These are phyloP conservation scores for Meliscaeva auricollis DNA, from an alignment of 2,888 invertebrate species.

Conservation along the genomic window DNA sequence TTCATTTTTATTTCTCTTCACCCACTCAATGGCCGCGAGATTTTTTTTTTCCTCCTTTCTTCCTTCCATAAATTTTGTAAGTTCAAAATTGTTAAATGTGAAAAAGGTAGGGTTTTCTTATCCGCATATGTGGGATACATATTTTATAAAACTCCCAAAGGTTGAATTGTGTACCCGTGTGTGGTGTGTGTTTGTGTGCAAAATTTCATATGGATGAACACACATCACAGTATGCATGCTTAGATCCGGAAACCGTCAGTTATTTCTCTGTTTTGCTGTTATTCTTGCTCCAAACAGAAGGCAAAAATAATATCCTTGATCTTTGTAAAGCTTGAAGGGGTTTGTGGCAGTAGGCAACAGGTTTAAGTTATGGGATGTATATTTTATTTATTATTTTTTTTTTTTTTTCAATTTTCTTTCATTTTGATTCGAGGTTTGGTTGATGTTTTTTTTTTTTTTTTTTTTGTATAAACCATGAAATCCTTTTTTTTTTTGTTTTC, in stretches of 20 bases:
- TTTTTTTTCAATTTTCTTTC: neutral
- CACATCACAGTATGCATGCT: conserved; percentile 55
- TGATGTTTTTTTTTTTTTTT: too few relatives aligned
- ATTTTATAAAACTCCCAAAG: conserved; percentile 48
- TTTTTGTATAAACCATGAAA: neutral
- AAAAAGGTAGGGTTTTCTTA: conserved; percentile 42
- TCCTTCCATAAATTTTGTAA: conserved; percentile 25
- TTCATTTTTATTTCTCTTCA: neutral
- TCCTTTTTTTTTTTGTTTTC: neutral
- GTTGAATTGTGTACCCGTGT: neutral
- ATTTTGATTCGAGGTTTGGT: conserved; percentile 19
- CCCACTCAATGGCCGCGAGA: conserved; percentile 19
- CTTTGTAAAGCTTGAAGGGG: conserved; percentile 21
- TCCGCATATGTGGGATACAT: neutral
- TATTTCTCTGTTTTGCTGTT: conserved; percentile 44
- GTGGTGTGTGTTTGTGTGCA: conserved; percentile 14
- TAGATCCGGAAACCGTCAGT: conserved; percentile 59
- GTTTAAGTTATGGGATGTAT: conserved; percentile 11
- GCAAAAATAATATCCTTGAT: conserved; percentile 32
- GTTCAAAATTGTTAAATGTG: conserved; percentile 63
- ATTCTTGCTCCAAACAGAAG: conserved; percentile 19
- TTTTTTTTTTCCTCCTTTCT: conserved; percentile 6
- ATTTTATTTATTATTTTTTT: conserved; percentile 2
- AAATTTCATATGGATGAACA: conserved; percentile 47
- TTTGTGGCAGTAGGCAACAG: conserved; percentile 40